Base-by-base conservation (phyloP, 2,113 vertebrate species). In the Herpetotheres cachinnans region DNA sequence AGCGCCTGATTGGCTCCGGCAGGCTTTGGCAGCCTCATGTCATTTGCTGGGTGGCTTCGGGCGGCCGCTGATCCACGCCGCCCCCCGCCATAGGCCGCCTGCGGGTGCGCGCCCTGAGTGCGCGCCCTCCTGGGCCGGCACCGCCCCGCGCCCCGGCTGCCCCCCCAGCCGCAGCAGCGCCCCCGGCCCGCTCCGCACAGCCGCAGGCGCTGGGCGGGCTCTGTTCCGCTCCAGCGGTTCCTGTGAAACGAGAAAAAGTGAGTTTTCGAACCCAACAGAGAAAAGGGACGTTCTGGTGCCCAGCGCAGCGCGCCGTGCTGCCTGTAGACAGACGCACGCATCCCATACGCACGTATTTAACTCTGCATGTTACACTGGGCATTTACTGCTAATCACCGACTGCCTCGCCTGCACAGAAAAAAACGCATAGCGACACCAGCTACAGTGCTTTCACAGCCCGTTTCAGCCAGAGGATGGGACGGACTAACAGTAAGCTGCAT, bases 131-230 rank as follows among this genome's bases (percentile, higher is more conserved):
- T n/a, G n/a, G n/a, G n/a, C n/a, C n/a, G n/a, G n/a, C n/a, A n/a
- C n/a, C n/a, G n/a, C n/a, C 26, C 50, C 61, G 5, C 22, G 44
- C 61, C 17, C 20, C 56, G 72, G 9, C 77, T 40, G 36, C 65
- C 95, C 86, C 89, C 81, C 52, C 92, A 56, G 81, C 70, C 66
- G 63, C 78, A n/a, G n/a, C n/a, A n/a, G n/a, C n/a, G n/a, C n/a
- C n/a, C n/a, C n/a, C n/a, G n/a, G n/a, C n/a, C n/a, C n/a, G n/a
- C n/a, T n/a, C n/a, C n/a, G n/a, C n/a, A n/a, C n/a, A n/a, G n/a
- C 15, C 32, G 19, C 50, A 19, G 54, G 34, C 55, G 3, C 32
- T 9, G 24, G 4, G 2, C 4, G 8, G 34, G 55, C 58, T 7
- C 26, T 44, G 36, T 8, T 3, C 36, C 3, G 54, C 16, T 22